Base-by-base conservation (phyloP, 2,797 vertebrate genomes). In the Geotria australis region DNA sequence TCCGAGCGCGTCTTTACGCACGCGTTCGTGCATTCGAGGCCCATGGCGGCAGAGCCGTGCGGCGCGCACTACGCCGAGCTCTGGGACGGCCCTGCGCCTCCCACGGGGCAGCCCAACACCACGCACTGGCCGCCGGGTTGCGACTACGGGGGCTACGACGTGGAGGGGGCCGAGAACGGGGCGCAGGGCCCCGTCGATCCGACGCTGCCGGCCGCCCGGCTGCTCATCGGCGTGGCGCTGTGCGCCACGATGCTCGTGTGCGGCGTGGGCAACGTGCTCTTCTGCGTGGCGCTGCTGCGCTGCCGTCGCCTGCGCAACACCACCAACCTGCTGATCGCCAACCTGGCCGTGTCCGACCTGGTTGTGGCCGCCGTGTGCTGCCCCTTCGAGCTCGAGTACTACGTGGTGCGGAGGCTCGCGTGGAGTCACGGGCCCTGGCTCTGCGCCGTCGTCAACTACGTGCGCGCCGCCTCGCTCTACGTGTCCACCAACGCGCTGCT, bases 371-470 rank as follows among this genome's bases (percentile, higher is more conserved):
- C 81, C 0, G 76, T 94, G 63, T 98, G 91, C 68, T 98, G 91
- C 60, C 91, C 91, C 1, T 98, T 98, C 6, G 75, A 96, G 65
- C 76, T 96, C 76, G 89, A 98, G 69, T 98, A 98, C 68, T 98
- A 98, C 0, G 89, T 98, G 62, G 79, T 93, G 6, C 79, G 75
- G 38, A 76, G 81, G 66, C 78, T 98, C 9, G 89, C 85, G 60
- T 98, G 91, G 91, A 71, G 80, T 61, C 85, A 98, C 0, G 89
- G 91, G 47, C 71, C 84, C 0, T 48, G 81, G 63, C 72, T 98
- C 47, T 98, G 91, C 2, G 77, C 82, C 57, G 80, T 83, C 0
- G 73, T 94, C 63, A 95, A 88, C 71, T 98, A 96, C 64, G 73
- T 98, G 10, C 71, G 77, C n/a, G 89, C 86, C 0, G 78, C 82